Conservation (phyloP, 2,888 invertebrate genomes). For the Oxyscelio sp. region DNA sequence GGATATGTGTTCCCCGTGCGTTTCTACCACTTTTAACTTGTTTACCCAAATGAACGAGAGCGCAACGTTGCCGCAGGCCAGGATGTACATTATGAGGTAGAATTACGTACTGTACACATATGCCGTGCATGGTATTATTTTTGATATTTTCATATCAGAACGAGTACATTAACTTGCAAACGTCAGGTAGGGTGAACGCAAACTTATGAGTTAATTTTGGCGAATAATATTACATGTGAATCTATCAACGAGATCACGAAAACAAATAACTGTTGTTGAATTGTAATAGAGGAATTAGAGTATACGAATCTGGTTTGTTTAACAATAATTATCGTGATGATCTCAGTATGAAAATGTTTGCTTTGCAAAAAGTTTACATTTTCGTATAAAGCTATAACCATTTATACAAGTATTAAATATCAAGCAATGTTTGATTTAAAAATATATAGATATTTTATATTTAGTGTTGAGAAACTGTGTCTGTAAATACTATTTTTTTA, state of each 20-base stretch:
- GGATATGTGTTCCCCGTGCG: too few relatives aligned
- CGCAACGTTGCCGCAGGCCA: conserved; percentile 84
- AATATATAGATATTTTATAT: too few relatives aligned
- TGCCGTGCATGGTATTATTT: conserved; percentile 68
- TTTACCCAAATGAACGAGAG: conserved; percentile 72
- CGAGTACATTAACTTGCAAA: conserved; percentile 8
- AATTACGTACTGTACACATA: conserved; percentile 87
- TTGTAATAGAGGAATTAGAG: too few relatives aligned
- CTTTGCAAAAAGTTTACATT: too few relatives aligned
- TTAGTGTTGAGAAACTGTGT: too few relatives aligned
- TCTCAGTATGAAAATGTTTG: neutral
- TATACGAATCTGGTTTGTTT: neutral
- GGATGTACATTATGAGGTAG: conserved; percentile 88
- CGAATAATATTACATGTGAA: conserved; percentile 41
- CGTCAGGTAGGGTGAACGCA: too few relatives aligned
- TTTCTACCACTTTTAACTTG: conserved; percentile 66
- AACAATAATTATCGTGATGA: neutral
- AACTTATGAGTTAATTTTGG: conserved; percentile 27
- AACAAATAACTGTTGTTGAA: too few relatives aligned
- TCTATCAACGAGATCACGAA: too few relatives aligned
- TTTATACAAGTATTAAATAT: too few relatives aligned
- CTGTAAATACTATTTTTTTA: too few relatives aligned
- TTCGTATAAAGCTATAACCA: too few relatives aligned
- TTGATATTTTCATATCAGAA: conserved; percentile 52
- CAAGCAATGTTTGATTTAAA: too few relatives aligned